Base-by-base conservation (phyloP, 2,113 vertebrate species). In the Leptodactylus fuscus region DNA sequence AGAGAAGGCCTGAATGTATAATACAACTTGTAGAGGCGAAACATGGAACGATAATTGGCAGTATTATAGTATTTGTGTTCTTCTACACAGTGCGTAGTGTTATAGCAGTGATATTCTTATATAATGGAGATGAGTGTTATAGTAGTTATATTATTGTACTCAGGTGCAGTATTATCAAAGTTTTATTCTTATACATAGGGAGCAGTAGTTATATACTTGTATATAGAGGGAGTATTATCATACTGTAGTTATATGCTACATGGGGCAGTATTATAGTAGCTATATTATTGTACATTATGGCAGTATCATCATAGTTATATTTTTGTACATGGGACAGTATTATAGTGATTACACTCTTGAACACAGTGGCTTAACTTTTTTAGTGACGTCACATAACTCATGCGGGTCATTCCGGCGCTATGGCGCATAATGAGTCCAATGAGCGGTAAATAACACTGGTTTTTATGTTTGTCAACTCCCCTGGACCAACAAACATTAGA, bases 181-280 rank as follows among this genome's bases (percentile, higher is more conserved):
- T 29, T 62, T 29, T 62, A 62, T 67, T 67, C 62, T 34, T 67
- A 29, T 34, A 67, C 13, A 67, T 67, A 67, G 27, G 8, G 5
- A 34, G 24, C 24, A 34, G 58, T 62, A 62, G 58, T 62, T 62
- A 62, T 62, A 62, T 62, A 29, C 58, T 29, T 62, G 24, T 62
- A 62, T 15, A 62, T 62, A 62, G 58, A 27, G 3, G 58, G 24
- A 62, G 58, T 62, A 62, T 62, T 62, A 62, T 62, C 27, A n/a
- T n/a, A n/a, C n/a, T n/a, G 58, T 29, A 62, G 58, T 62, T 62
- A 62, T 62, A 29, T 62, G 27, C 58, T n/a, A n/a, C n/a, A n/a
- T n/a, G 58, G 5, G 51, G 58, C 27, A 29, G 58, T 62, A 29
- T 62, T 62, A 29, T 62, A 62, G 58, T 62, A 29, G 27, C 29